Evolutionary conservation across 2,113 vertebrate genomes (phyloP), one percentile per base, ranked within the genome.

Genomic region (Otus sunia): DNA sequence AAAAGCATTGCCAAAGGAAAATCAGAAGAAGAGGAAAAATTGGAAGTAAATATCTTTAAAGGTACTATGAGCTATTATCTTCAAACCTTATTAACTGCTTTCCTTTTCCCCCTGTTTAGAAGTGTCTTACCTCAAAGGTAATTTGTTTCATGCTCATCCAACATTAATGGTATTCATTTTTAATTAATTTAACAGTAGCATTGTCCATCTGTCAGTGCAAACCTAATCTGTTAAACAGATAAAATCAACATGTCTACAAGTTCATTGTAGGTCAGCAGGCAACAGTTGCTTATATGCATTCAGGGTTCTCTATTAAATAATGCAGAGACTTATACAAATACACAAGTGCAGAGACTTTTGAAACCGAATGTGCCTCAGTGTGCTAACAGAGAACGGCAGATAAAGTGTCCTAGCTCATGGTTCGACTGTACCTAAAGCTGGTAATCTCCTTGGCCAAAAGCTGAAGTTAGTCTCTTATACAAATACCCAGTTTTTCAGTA

Each of bases 141-240:
- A 96, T 96, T 97, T 86, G 94, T 96, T 95, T 96, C 88, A 76
- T 95, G 75, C 74, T 80, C 81, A 94, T 92, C 77, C 84, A 96
- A 69, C 93, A 93, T 96, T 97, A 97, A 97, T 92, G 85, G 68
- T 90, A 88, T 97, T 97, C 84, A 90, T 97, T 97, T 97, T 90
- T 96, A 96, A 96, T 97, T 86, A 98, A 96, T 96, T 91, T 93
- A 96, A 67, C 95, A 95, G 94, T 94, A 92, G 78, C 89, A 69
- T 76, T 59, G 81, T 95, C 91, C 96, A 93, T 97, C 93, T 97
- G 94, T 93, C 89, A 96, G 73, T 92, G 97, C 90, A 95, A 96
- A 91, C 58, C 88, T 97, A 72, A 95, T 97, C 95, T 96, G 68
- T 96, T 87, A 91, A 56, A 92, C 63, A 94, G 97, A 97, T 97